Evolutionary conservation across 1,140 invertebrate species (phyloP), one percentile per base, ranked within the genome.

Genomic region (Cryptotermes secundus): DNA sequence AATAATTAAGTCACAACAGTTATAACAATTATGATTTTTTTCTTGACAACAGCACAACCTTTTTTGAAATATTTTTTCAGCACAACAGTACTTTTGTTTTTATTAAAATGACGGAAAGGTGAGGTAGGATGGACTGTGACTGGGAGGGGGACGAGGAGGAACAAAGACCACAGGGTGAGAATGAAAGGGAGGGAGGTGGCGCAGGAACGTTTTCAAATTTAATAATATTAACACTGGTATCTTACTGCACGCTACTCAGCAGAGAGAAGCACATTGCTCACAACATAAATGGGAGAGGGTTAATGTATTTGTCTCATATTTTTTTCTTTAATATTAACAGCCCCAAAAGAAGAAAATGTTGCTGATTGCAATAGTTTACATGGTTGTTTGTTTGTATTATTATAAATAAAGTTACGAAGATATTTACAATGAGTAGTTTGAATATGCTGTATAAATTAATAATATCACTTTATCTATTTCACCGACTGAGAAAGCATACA

Each of bases 11-110:
- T 83, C 84, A 86, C 85, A 85, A 86, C 86, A 85, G 84, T 84
- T 45, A 86, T 86, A 86, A 86, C 86, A 86, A 86, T 81, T 86
- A 86, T 84, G 81, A 85, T 65, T 83, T 38, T n/a, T 85, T 79
- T 85, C 45, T 85, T 83, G 59, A 85, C 84, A 86, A 85, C 86
- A 86, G 86, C 86, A 86, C 86, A 85, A 86, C 86, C 86, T 85
- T 86, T 38, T 79, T 84, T 84, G 80, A 84, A 84, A 84, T 45
- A 82, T 82, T 82, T 45, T 81, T 53, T 80, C 36, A 82, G 84
- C 81, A 82, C 80, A 81, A 81, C 31, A 80, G 49, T 84, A 81
- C 80, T 59, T 81, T 45, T 82, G 36, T 82, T 82, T 81, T 81
- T 53, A 82, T 82, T 82, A 82, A 82, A 82, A 82, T 82, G 81